These are phyloP conservation scores for Parauchenoglanis ngamensis DNA, from an alignment of 2,797 vertebrate species.

Conservation along the genomic window DNA sequence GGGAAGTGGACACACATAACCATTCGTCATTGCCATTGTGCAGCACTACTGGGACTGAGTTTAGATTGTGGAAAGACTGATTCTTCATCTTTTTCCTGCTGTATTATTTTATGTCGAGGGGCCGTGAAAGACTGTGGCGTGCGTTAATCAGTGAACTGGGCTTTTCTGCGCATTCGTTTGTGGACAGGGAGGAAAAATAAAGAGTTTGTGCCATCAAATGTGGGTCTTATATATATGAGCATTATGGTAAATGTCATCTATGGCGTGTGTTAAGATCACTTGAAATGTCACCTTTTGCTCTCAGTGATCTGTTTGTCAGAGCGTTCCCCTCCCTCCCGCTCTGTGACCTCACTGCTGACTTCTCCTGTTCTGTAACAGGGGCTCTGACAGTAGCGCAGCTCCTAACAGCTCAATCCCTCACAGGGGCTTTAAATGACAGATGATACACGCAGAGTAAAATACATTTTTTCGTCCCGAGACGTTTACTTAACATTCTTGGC, in stretches of 20 bases:
- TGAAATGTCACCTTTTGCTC: not conserved
- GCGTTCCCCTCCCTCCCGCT: not conserved
- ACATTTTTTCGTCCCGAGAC: not conserved
- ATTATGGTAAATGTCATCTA: not conserved
- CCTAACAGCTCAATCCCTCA: not conserved
- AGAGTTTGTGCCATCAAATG: not conserved
- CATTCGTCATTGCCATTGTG: constrained; percentile 37
- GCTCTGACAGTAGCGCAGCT: not conserved
- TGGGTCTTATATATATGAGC: not conserved
- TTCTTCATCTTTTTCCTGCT: constrained; percentile 8
- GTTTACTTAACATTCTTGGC: not conserved
- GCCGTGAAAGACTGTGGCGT: not conserved
- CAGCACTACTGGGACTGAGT: constrained; percentile 24
- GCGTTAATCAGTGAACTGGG: not conserved
- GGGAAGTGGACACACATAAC: constrained; percentile 30
- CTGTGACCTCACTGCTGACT: not conserved
- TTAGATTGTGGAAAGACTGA: constrained; percentile 36
- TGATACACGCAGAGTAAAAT: too few relatives aligned
- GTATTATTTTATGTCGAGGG: constrained; percentile 4
- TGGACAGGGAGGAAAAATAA: not conserved
- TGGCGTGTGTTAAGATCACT: not conserved
- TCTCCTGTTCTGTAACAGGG: not conserved
- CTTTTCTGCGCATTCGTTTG: not conserved
- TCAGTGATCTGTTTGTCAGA: not conserved
- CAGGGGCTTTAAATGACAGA: not conserved